Percentiles rank a stretch among this genome's conserved stretches.
Evolutionary conservation across 2,113 vertebrate species (phyloP).

Genomic region (Periophthalmodon schlosseri): DNA sequence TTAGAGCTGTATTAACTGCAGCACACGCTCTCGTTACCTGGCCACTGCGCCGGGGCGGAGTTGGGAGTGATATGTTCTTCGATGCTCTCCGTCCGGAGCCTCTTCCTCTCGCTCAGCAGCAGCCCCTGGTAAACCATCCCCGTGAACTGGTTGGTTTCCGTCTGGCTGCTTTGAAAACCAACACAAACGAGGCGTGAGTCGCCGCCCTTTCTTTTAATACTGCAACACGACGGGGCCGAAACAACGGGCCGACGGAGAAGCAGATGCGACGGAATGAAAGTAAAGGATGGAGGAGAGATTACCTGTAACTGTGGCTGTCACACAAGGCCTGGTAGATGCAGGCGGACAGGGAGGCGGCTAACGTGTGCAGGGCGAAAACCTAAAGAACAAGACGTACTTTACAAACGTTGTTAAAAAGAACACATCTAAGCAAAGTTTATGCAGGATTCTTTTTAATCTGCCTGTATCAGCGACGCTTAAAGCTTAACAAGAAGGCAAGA

Average conservation of each 20-base stretch:
- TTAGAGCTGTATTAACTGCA: too few relatives aligned
- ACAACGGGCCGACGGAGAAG: background rate
- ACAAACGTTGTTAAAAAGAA: background rate
- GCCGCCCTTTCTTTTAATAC: background rate
- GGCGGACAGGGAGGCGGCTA: constrained; percentile 95
- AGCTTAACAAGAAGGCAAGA: too few relatives aligned
- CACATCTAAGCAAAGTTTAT: too few relatives aligned
- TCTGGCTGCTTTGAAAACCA: constrained; percentile 80
- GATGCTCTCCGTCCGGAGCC: constrained; percentile 94
- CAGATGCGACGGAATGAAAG: constrained; percentile 5
- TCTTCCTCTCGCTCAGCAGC: constrained; percentile 90
- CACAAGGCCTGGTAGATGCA: constrained; percentile 97
- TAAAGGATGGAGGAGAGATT: constrained; percentile 37
- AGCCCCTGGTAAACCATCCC: constrained; percentile 98
- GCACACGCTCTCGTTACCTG: constrained; percentile 76
- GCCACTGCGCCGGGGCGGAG: constrained; percentile 94
- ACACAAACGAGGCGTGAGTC: constrained; percentile 9
- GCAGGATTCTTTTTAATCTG: too few relatives aligned
- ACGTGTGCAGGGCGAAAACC: constrained; percentile 91
- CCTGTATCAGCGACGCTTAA: too few relatives aligned
- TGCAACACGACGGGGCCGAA: background rate
- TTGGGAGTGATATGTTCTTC: constrained; percentile 94
- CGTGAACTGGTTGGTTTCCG: constrained; percentile 93
- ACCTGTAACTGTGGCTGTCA: constrained; percentile 99
- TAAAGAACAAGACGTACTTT: constrained; percentile 50